These are phyloP conservation scores for Thymelicus lineola DNA, from an alignment of 2,888 invertebrate genomes.

Conservation along the genomic window DNA sequence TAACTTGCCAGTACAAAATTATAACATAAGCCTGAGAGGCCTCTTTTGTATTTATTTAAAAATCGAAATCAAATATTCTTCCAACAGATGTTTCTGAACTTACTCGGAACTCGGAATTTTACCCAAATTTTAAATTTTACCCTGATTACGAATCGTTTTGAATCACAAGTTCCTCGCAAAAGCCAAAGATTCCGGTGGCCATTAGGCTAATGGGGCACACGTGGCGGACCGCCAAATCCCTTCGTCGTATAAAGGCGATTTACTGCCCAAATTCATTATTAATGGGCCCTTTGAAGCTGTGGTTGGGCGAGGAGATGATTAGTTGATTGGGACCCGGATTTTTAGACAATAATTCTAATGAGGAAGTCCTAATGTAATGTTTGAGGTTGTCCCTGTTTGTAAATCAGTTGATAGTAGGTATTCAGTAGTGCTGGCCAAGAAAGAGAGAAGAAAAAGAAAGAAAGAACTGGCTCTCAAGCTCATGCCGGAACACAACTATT, in stretches of 20 bases:
- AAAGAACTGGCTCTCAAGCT: too few relatives aligned
- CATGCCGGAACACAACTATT: too few relatives aligned
- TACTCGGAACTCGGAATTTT: background rate
- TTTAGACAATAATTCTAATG: conserved; percentile 48
- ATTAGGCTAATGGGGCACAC: conserved; percentile 81
- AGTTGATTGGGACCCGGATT: conserved; percentile 70
- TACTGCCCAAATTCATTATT: conserved; percentile 81
- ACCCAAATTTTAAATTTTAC: background rate
- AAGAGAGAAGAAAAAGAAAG: too few relatives aligned
- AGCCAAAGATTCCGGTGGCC: conserved; percentile 66
- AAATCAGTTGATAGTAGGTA: background rate
- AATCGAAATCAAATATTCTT: too few relatives aligned
- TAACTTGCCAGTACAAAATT: too few relatives aligned
- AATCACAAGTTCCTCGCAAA: conserved; percentile 27
- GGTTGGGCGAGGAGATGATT: conserved; percentile 71
- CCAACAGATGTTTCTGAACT: too few relatives aligned
- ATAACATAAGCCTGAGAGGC: too few relatives aligned
- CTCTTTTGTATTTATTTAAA: too few relatives aligned
- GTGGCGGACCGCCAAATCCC: conserved; percentile 77
- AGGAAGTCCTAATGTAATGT: background rate
- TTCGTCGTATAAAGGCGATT: conserved; percentile 79
- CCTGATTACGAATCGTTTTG: conserved; percentile 15
- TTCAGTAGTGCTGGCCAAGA: too few relatives aligned
- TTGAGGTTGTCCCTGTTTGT: background rate
- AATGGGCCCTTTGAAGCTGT: conserved; percentile 73